These are phyloP conservation scores for Myzus persicae DNA, from an alignment of 1,140 invertebrate genomes.

Conservation along the genomic window DNA sequence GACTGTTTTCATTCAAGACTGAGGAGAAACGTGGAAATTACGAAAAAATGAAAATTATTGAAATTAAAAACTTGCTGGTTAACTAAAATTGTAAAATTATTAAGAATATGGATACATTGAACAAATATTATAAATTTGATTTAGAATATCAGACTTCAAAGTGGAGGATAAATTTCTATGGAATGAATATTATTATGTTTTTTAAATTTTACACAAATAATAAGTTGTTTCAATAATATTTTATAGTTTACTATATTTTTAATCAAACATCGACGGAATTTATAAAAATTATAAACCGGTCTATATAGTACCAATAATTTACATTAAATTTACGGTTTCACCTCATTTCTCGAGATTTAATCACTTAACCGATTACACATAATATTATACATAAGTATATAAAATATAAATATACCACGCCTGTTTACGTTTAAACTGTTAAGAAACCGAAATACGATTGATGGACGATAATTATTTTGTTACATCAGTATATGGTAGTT, in stretches of 20 bases:
- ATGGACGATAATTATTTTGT: not conserved
- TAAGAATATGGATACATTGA: not conserved
- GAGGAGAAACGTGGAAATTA: not conserved
- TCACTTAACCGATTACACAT: not conserved
- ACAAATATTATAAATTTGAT: not conserved
- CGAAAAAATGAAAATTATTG: not conserved
- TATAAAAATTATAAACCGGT: not conserved
- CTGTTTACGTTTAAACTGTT: not conserved
- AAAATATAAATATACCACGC: not conserved
- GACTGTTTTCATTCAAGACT: not conserved
- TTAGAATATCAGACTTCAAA: not conserved
- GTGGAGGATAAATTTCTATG: not conserved
- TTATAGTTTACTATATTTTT: not conserved
- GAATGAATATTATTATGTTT: not conserved
- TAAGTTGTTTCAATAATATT: not conserved
- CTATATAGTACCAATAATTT: not conserved
- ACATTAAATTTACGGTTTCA: conserved; percentile 1
- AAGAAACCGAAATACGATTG: not conserved
- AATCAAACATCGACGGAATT: not conserved
- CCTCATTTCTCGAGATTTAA: not conserved
- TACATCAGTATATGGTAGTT: not conserved
- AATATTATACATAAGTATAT: not conserved
- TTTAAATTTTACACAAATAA: not conserved
- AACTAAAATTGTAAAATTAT: not conserved
- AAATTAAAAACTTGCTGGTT: not conserved